A percentile compares a stretch with the other conserved stretches of the same genome.
These are phyloP conservation scores for Morpho achilles DNA, from an alignment of 2,888 invertebrate genomes.

Conservation along the genomic window DNA sequence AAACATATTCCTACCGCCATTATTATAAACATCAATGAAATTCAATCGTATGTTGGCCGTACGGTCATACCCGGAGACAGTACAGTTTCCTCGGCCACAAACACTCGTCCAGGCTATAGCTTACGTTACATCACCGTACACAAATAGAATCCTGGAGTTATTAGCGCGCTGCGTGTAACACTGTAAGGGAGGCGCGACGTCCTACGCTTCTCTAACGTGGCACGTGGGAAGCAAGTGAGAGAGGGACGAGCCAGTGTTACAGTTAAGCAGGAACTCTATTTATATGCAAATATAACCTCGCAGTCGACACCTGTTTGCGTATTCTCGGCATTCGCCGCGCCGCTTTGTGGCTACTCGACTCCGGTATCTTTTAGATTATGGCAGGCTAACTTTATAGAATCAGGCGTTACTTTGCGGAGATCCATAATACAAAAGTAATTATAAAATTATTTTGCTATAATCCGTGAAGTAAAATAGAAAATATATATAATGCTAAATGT, in stretches of 20 bases:
- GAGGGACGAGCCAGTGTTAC: conserved; percentile 71
- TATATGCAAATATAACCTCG: conserved; percentile 79
- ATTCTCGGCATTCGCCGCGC: conserved; percentile 67
- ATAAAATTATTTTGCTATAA: too few relatives aligned
- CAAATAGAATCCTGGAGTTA: conserved; percentile 73
- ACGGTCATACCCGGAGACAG: conserved; percentile 34
- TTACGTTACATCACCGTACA: conserved; percentile 67
- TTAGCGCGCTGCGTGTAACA: conserved; percentile 48
- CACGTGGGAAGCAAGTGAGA: conserved; percentile 53
- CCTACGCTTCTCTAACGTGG: conserved; percentile 59
- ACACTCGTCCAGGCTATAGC: conserved; percentile 50
- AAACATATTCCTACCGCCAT: not conserved
- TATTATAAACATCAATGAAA: too few relatives aligned
- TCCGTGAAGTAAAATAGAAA: too few relatives aligned
- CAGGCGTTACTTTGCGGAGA: too few relatives aligned
- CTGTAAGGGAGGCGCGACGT: conserved; percentile 55
- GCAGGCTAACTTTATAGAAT: conserved; percentile 20
- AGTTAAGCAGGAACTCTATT: conserved; percentile 80
- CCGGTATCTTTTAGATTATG: conserved; percentile 63
- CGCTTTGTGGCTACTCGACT: conserved; percentile 69
- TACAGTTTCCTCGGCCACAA: conserved; percentile 41
- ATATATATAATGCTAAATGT: too few relatives aligned
- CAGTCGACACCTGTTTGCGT: conserved; percentile 79
- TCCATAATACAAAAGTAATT: too few relatives aligned
- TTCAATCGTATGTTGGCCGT: too few relatives aligned